A percentile compares a stretch with the other conserved stretches of the same genome.
Evolutionary conservation across 2,888 invertebrate species (phyloP).

Genomic region (Laspeyria flexula): DNA sequence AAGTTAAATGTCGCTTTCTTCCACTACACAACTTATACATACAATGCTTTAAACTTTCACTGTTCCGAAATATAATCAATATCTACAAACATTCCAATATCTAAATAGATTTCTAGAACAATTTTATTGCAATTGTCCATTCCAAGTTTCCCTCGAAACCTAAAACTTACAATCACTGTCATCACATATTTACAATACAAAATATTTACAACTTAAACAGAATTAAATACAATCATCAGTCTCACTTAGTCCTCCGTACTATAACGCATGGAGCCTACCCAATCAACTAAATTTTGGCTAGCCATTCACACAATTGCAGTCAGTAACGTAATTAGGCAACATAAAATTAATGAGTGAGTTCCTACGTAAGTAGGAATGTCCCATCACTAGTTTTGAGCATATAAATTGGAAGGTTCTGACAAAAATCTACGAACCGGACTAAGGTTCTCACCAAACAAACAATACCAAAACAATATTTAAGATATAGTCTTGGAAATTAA

Average conservation of each 20-base stretch:
- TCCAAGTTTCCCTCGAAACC: constrained; percentile 56
- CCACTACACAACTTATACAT: constrained; percentile 44
- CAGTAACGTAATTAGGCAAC: constrained; percentile 52
- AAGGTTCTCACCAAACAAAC: not conserved
- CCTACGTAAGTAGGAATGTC: constrained; percentile 59
- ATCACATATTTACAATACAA: constrained; percentile 66
- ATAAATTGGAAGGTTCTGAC: constrained; percentile 47
- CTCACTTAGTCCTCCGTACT: constrained; percentile 62
- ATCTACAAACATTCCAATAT: constrained; percentile 21
- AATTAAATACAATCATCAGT: constrained; percentile 56
- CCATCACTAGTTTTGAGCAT: constrained; percentile 69
- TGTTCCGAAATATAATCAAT: constrained; percentile 19
- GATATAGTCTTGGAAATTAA: not conserved
- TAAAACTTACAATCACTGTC: constrained; percentile 80
- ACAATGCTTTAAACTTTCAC: constrained; percentile 16
- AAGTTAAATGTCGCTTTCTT: constrained; percentile 57
- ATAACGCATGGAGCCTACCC: constrained; percentile 71
- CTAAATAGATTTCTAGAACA: constrained; percentile 43
- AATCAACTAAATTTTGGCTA: constrained; percentile 52
- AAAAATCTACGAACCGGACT: constrained; percentile 17
- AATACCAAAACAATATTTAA: not conserved
- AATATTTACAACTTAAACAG: constrained; percentile 77
- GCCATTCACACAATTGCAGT: constrained; percentile 48
- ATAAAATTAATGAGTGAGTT: constrained; percentile 49
- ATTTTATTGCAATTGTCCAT: constrained; percentile 52